Conservation (phyloP, 2,113 vertebrate species). For the Podarcis cretensis region DNA sequence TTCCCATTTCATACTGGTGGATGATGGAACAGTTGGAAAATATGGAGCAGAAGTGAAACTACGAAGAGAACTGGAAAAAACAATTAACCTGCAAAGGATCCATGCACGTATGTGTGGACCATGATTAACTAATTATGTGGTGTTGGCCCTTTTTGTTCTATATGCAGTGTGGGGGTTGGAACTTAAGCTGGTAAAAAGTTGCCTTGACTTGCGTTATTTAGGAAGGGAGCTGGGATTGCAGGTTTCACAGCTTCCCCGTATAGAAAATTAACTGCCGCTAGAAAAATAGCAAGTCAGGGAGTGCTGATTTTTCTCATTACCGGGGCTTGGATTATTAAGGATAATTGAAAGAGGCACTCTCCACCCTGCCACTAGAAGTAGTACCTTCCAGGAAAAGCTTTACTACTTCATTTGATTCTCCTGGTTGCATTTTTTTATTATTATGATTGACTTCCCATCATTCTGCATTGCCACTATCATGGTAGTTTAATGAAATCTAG, state of each 20-base stretch:
- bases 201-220: background rate
- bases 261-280: background rate
- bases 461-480: too few species aligned
- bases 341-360: background rate
- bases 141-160: background rate
- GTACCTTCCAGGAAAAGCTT: background rate
- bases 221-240: background rate
- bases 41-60: conserved; percentile 95
- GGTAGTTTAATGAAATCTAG: too few species aligned
- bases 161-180: background rate
- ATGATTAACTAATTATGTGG: conserved; percentile 3
- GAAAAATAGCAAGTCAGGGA: background rate
- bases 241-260: background rate
- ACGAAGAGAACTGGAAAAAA: conserved; percentile 95
- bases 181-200: background rate
- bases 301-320: background rate
- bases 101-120: conserved; percentile 89
- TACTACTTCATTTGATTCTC: background rate
- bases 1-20: conserved; percentile 98
- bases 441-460: too few species aligned
- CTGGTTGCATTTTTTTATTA: background rate
- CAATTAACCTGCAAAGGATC: conserved; percentile 96
- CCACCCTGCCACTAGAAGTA: background rate
- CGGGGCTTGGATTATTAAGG: background rate
- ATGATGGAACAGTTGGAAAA: conserved; percentile 96